A percentile compares a stretch with the other conserved stretches of the same genome.
Conservation (phyloP, 2,113 vertebrate genomes). For the Barnardius zonarius region DNA sequence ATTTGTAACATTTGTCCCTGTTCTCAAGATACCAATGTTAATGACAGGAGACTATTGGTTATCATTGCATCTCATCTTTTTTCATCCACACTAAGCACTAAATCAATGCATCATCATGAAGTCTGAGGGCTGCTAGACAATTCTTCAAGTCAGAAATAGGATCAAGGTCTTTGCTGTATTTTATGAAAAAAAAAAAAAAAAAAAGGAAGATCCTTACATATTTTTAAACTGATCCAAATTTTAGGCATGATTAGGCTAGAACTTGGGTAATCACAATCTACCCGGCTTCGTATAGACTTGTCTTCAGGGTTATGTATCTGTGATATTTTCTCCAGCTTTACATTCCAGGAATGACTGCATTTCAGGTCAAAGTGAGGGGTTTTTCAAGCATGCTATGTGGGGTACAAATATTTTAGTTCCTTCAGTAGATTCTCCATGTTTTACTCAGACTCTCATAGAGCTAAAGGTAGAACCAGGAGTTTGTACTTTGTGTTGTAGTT, state of each 20-base stretch:
- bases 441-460: not conserved
- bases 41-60: constrained; percentile 12
- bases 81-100: not conserved
- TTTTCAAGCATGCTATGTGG: not conserved
- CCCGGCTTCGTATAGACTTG: not conserved
- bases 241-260: not conserved
- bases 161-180: not conserved
- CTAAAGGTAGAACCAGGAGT: not conserved
- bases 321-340: not conserved
- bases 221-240: not conserved
- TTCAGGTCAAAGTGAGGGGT: not conserved
- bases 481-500: not conserved
- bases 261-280: not conserved
- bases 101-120: not conserved
- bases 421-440: not conserved
- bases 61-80: not conserved
- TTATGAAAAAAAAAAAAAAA: not conserved
- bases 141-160: not conserved
- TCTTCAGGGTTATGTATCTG: not conserved
- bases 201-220: not conserved
- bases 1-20: not conserved
- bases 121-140: not conserved
- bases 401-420: not conserved
- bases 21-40: not conserved
- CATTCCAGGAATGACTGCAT: not conserved